These are phyloP conservation scores for Rhabdornis inornatus DNA, from an alignment of 2,113 vertebrate species.

Conservation along the genomic window DNA sequence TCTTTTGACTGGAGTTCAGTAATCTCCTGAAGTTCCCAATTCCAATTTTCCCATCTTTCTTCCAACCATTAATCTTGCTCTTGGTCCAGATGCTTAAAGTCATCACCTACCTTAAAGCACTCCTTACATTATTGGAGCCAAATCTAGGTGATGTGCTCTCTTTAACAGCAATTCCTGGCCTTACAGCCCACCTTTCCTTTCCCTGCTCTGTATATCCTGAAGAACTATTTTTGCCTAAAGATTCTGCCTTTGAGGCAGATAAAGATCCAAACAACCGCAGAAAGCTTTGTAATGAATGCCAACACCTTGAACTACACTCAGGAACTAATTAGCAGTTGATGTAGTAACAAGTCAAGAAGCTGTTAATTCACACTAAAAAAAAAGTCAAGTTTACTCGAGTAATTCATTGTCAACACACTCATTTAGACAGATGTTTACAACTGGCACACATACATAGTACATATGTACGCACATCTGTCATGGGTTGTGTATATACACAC, in stretches of 20 bases:
- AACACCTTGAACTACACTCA: constrained; percentile 61
- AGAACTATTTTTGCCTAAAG: constrained; percentile 27
- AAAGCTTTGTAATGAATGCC: constrained; percentile 66
- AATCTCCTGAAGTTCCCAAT: neutral
- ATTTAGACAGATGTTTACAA: constrained; percentile 23
- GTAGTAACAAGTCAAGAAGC: constrained; percentile 65
- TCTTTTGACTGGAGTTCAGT: neutral
- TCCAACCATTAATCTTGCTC: neutral
- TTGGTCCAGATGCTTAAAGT: neutral
- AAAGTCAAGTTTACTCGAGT: neutral
- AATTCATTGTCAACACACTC: constrained; percentile 37
- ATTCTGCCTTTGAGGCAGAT: constrained; percentile 52
- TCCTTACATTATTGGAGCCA: neutral
- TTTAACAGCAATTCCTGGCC: neutral
- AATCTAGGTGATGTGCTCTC: neutral
- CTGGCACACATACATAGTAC: neutral
- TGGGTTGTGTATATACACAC: neutral
- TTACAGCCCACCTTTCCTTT: neutral
- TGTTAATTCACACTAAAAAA: constrained; percentile 50
- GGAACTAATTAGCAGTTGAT: constrained; percentile 67
- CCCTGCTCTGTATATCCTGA: constrained; percentile 14
- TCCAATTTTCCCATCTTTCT: neutral
- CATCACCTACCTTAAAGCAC: neutral
- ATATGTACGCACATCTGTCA: neutral
- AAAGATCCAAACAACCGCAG: constrained; percentile 52